Base-by-base conservation (phyloP, 2,888 invertebrate genomes). In the Papilio gigon region DNA sequence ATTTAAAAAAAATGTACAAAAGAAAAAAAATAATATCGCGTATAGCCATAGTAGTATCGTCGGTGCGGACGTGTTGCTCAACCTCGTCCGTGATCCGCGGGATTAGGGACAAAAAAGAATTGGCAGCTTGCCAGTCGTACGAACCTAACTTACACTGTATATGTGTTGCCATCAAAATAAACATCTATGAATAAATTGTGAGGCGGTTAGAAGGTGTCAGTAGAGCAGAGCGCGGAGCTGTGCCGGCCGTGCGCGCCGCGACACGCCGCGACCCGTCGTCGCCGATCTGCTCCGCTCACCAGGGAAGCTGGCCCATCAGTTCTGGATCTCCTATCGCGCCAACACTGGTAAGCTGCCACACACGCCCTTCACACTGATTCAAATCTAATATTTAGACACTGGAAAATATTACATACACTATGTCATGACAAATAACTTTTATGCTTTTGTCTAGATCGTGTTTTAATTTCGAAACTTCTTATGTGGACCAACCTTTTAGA, bases 241-340 rank as follows among this genome's bases (percentile, higher is more conserved):
- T 27, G 59, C 47, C 35, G 44, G n/a, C 37, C 58, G 68, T 47
- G 47, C 53, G 56, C 37, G 17, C 25, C 67, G 44, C 22, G n/a
- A 8, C 30, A 27, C 17, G 60, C 50, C 37, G 59, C 65, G n/a
- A 65, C 56, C 27, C 47, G 47, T 56, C 56, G 66, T 22, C 14
- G 17, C 40, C 63, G 59, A 9, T 22, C n/a, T 22, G 44, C 12
- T 11, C 40, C 40, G 40, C 40, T 6, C 44, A n/a, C 8, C 33
- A 22, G 14, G 72, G 64, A 95, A 95, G 91, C 95, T 96, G 96
- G 96, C 96, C 93, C 96, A 96, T 90, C 96, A 96, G 93, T 96
- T 96, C 92, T 96, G 96, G 96, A 95, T 96, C 85, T 95, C 95
- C 72, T 96, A 95, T 91, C 95, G 96, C 92, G 95, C 96, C 82